Base-by-base conservation (phyloP, 1,140 invertebrate species). In the Drosophila saltans region DNA sequence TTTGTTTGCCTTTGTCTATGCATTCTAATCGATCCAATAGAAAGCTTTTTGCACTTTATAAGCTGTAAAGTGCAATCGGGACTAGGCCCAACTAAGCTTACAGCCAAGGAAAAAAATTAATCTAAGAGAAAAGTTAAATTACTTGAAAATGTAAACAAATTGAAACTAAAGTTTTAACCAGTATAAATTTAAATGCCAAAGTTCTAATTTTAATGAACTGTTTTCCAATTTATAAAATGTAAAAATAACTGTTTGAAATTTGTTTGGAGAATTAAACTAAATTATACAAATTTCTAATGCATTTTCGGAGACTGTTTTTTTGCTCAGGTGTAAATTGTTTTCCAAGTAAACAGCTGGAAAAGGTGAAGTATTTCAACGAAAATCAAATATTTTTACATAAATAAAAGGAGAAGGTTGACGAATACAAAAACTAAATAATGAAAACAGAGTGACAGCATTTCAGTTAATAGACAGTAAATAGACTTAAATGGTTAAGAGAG, bases 391-490 rank as follows among this genome's bases (percentile, higher is more conserved):
- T 72, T 68, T 28, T 39, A 43, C 36, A 58, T 7, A 52, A 57
- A 21, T 55, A 74, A 79, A 36, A 36, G 6, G 1, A 36, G 4
- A 30, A 30, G 4, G 4, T 30, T 30, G 2, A 30, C 28, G 28
- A 30, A 30, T 4, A 36, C 33, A 36, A 36, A 3, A 24, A 56
- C 21, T n/a, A n/a, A 41, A 56, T 5, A 48, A 9, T 16, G 11
- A 64, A 45, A 56, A 62, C 48, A 41, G 33, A 41, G 33, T 74
- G 43, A 59, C 59, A 33, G 33, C 52, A 75, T 66, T 64, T 55
- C 7, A 61, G 66, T 60, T 56, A 79, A 59, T 81, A 78, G 79
- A 75, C 56, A 41, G 52, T 5, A 72, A 83, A 83, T 63, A 82
- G 75, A 76, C 56, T 41, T 58, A 40, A 88, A 73, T 82, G 69